Evolutionary conservation across 2,113 vertebrate genomes (phyloP).

Genomic region (Periophthalmus modestus): DNA sequence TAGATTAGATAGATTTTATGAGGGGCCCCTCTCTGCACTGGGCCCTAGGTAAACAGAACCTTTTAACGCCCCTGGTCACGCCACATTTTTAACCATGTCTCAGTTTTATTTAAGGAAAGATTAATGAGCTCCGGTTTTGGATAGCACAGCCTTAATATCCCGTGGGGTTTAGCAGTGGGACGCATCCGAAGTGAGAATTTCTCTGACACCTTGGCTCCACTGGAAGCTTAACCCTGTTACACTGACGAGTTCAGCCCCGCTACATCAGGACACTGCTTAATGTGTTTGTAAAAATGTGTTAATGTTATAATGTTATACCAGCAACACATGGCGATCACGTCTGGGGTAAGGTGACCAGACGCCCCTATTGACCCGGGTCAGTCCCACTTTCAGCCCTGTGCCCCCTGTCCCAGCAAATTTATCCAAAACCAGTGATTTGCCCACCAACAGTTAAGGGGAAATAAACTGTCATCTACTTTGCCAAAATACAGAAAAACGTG

Average conservation of each 20-base stretch:
- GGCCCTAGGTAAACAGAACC: no score
- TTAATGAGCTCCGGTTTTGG: slow-evolving; percentile 10
- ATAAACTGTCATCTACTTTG: no score
- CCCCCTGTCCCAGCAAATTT: no score
- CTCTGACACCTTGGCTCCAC: slow-evolving; percentile 5
- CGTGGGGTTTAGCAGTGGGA: background rate
- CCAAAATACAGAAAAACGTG: no score
- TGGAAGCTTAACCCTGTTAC: background rate
- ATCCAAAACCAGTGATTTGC: no score
- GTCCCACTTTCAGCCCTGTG: no score
- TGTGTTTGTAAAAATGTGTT: background rate
- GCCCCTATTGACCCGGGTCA: no score
- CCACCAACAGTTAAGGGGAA: no score
- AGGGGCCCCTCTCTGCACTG: no score
- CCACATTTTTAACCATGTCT: slow-evolving; percentile 15
- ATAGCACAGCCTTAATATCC: background rate
- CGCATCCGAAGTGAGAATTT: slow-evolving; percentile 13
- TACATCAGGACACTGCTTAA: background rate
- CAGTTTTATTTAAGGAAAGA: slow-evolving; percentile 12
- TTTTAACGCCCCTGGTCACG: background rate
- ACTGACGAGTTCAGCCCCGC: background rate
- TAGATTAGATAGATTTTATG: no score
- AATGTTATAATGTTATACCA: background rate
- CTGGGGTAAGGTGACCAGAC: no score
- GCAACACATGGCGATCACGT: background rate